Conservation (phyloP, 1,140 invertebrate species). For the Brachionus sp. region DNA sequence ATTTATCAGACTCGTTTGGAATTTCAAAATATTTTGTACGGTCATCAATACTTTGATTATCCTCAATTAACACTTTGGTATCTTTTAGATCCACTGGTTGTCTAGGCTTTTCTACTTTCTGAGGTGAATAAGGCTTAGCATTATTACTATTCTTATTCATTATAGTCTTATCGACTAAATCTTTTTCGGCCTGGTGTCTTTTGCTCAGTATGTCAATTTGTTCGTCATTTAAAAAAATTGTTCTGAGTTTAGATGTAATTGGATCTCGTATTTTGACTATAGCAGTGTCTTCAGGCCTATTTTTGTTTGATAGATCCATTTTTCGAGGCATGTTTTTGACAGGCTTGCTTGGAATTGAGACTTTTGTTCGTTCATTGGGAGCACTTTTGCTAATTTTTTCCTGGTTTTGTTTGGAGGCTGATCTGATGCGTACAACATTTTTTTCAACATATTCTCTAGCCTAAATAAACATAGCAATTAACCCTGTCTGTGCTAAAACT, state of each 20-base stretch:
- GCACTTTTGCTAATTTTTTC: neutral
- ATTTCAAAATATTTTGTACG: neutral
- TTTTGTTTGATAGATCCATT: neutral
- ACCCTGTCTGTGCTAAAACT: neutral
- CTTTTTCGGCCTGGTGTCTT: constrained; percentile 20
- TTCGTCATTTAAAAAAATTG: constrained; percentile 39
- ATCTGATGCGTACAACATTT: neutral
- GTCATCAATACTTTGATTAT: neutral
- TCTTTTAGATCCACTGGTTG: constrained; percentile 2
- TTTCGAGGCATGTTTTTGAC: neutral
- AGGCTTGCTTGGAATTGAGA: neutral
- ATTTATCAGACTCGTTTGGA: neutral
- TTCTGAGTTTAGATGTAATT: constrained; percentile 25
- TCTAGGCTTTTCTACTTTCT: neutral
- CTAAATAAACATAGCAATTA: neutral
- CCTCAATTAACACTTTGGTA: neutral
- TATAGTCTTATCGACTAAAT: constrained; percentile 18
- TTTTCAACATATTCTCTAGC: constrained; percentile 35
- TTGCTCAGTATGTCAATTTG: constrained; percentile 35
- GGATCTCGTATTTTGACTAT: constrained; percentile 32
- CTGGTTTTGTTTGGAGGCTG: neutral
- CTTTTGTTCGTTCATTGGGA: neutral
- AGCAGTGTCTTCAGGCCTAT: neutral
- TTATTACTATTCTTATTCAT: neutral
- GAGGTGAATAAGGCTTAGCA: neutral